phyloP scores from a whole-genome alignment of 64 coral and sea anemone genomes.

The Hydrozoanthus tunicans region DNA sequence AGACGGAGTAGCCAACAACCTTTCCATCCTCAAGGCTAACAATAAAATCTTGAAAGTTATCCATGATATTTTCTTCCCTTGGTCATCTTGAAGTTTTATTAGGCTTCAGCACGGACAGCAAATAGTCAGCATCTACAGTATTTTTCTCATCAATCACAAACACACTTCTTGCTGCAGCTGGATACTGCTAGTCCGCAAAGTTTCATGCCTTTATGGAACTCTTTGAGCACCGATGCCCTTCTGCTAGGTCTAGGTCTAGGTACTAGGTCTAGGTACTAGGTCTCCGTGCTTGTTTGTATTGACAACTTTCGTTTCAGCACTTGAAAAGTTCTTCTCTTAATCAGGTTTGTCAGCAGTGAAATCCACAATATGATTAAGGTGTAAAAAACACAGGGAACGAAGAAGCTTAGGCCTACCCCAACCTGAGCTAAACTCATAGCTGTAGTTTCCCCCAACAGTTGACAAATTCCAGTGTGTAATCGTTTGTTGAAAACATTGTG shows the following conservation, averaged over 20 bases:
- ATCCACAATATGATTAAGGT: slow-evolving; percentile 13
- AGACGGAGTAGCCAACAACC: slow-evolving; percentile 46
- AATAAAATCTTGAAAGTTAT: slow-evolving; percentile 66
- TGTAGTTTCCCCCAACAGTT: slow-evolving; percentile 28
- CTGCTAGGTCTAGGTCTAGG: slow-evolving; percentile 31
- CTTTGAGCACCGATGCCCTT: slow-evolving; percentile 54
- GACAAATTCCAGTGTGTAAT: slow-evolving; percentile 25
- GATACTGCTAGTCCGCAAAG: slow-evolving; percentile 61
- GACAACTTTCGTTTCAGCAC: slow-evolving; percentile 10
- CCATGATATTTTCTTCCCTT: slow-evolving; percentile 53
- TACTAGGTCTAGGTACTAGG: not conserved
- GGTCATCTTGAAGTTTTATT: slow-evolving; percentile 40
- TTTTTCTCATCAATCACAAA: slow-evolving; percentile 51
- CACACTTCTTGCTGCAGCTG: slow-evolving; percentile 32
- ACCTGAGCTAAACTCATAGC: slow-evolving; percentile 28
- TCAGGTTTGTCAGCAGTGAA: slow-evolving; percentile 11
- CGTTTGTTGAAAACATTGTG: slow-evolving; percentile 31
- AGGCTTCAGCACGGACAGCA: slow-evolving; percentile 64
- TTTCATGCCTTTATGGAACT: slow-evolving; percentile 60
- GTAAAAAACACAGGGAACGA: slow-evolving; percentile 15
- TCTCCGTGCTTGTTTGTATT: not conserved
- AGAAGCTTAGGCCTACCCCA: slow-evolving; percentile 17
- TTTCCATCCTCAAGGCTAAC: slow-evolving; percentile 45
- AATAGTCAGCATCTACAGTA: slow-evolving; percentile 59
- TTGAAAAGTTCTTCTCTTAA: slow-evolving; percentile 4